Conservation (phyloP, 2,113 vertebrate species). For the Psilopsiagon aurifrons region DNA sequence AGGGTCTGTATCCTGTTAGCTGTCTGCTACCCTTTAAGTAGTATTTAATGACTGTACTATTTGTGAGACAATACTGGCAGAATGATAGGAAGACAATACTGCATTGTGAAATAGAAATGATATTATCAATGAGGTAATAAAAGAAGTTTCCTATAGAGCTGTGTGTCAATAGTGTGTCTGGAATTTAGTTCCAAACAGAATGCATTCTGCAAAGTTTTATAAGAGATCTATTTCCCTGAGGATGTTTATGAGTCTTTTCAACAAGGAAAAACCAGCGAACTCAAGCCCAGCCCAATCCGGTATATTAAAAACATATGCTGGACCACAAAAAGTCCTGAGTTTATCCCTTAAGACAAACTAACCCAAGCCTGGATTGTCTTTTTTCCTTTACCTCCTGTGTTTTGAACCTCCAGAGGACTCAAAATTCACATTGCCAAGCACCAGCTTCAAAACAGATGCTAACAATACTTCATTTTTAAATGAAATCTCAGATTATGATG, state of each 20-base stretch:
- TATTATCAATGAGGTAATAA: neutral
- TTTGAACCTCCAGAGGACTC: neutral
- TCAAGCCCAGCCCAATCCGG: neutral
- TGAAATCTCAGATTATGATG: neutral
- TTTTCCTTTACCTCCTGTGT: neutral
- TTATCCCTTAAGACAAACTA: neutral
- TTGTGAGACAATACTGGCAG: slow-evolving; percentile 6
- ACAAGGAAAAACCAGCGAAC: neutral
- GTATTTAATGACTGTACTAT: slow-evolving; percentile 11
- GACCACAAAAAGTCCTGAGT: neutral
- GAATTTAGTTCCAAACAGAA: neutral
- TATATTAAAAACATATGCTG: neutral
- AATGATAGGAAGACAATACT: neutral
- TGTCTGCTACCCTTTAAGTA: neutral
- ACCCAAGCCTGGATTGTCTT: neutral
- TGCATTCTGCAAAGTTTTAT: neutral
- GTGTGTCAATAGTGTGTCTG: neutral
- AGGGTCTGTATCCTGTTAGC: slow-evolving; percentile 9
- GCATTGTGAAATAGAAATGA: neutral
- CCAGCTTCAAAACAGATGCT: neutral
- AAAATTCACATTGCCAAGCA: neutral
- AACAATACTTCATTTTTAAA: neutral
- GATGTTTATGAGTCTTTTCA: slow-evolving; percentile 22
- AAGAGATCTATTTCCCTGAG: neutral
- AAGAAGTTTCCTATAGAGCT: neutral